Percentiles rank a stretch among this genome's conserved stretches.
Evolutionary conservation across 2,113 vertebrate species (phyloP).

Genomic region (Vimba vimba): DNA sequence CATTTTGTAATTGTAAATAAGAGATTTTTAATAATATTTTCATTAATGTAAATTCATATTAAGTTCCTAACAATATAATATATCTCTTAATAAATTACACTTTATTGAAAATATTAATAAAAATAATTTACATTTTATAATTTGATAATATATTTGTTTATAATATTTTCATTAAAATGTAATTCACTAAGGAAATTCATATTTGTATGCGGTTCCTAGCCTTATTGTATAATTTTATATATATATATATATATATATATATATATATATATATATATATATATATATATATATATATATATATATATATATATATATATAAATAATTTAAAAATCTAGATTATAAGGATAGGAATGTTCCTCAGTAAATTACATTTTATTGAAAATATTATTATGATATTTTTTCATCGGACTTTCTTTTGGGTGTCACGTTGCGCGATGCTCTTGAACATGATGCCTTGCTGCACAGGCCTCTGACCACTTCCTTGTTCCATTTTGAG

Average conservation of each 20-base stretch:
- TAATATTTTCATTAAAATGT: not conserved
- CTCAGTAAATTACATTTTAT: not conserved
- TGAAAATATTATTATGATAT: not conserved
- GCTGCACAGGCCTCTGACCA: constrained; percentile 56
- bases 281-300: not conserved
- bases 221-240: not conserved
- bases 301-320: not conserved
- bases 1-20: not conserved
- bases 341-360: too few relatives aligned
- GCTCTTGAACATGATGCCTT: constrained; percentile 24
- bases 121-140: too few relatives aligned
- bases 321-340: not conserved
- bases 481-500: constrained; percentile 76
- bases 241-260: not conserved
- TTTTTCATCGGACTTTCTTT: not conserved
- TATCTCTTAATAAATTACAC: not conserved
- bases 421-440: not conserved
- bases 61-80: not conserved
- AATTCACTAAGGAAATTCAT: too few relatives aligned
- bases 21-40: not conserved
- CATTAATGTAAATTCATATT: too few relatives aligned
- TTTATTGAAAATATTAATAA: not conserved
- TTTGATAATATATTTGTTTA: not conserved
- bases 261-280: not conserved
- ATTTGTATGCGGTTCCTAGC: too few relatives aligned